phyloP scores from a whole-genome alignment of 2,888 invertebrate species.

The Cheilosia variabilis region DNA sequence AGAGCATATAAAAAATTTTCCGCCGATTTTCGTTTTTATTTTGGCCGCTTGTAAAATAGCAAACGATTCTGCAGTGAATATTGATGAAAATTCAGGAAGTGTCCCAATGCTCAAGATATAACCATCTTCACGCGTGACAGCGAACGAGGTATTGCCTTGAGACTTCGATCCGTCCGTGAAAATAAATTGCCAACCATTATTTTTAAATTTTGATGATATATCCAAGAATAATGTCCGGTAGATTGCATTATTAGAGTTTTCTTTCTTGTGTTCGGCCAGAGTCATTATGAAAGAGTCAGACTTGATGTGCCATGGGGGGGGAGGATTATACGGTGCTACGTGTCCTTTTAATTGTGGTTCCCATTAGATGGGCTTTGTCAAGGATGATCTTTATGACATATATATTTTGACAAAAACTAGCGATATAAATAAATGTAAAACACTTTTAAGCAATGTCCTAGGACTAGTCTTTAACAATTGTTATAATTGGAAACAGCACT shows the following conservation, averaged over 20 bases:
- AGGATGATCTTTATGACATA: conserved; percentile 3
- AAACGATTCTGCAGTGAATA: conserved; percentile 32
- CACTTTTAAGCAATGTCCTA: background rate
- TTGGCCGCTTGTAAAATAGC: conserved; percentile 37
- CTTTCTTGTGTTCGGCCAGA: no score
- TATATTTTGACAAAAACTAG: background rate
- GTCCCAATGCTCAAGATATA: conserved; percentile 17
- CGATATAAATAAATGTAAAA: conserved; percentile 3
- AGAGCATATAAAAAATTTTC: conserved; percentile 54
- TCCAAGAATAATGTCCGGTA: no score
- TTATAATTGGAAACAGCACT: conserved; percentile 28
- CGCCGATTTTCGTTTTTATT: background rate
- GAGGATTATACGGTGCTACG: no score
- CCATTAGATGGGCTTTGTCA: no score
- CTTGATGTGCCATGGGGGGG: no score
- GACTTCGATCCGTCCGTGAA: conserved; percentile 48
- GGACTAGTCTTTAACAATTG: conserved; percentile 18
- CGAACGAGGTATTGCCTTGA: conserved; percentile 39
- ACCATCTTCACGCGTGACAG: conserved; percentile 51
- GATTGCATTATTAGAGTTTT: no score
- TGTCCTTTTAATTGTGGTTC: no score
- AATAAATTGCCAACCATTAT: conserved; percentile 19
- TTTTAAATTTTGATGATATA: background rate
- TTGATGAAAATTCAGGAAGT: conserved; percentile 9
- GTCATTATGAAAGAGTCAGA: no score